phyloP scores from a whole-genome alignment of 2,113 vertebrate species.

The Centrocercus urophasianus region DNA sequence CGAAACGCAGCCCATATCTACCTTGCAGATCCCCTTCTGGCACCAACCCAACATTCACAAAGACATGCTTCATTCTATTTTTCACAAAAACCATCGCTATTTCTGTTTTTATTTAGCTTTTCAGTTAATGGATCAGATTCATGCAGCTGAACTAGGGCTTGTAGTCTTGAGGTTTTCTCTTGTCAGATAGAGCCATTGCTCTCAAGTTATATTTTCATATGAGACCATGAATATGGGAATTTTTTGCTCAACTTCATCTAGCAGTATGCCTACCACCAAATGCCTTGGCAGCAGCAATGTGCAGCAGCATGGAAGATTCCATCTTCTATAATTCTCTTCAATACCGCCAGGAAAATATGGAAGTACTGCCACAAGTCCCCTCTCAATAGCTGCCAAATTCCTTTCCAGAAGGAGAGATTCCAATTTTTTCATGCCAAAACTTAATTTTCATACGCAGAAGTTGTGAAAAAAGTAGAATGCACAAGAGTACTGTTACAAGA shows the following conservation, averaged over 20 bases:
- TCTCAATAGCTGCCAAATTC: conserved; percentile 39
- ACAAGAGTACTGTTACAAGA: background rate
- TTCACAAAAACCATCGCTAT: background rate
- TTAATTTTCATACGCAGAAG: conserved; percentile 6
- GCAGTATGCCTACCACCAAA: conserved; percentile 7
- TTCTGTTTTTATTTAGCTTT: background rate
- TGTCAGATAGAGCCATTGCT: background rate
- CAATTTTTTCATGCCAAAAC: conserved; percentile 12
- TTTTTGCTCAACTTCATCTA: conserved; percentile 1
- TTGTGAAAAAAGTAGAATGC: background rate
- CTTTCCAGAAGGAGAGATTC: conserved; percentile 39
- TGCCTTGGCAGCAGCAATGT: background rate
- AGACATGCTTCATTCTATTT: background rate
- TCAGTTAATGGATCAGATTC: background rate
- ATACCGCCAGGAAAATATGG: conserved; percentile 46
- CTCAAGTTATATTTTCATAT: background rate
- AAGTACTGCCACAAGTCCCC: conserved; percentile 33
- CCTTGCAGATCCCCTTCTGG: background rate
- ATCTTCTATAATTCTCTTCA: conserved; percentile 24
- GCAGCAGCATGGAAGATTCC: conserved; percentile 47
- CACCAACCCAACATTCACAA: background rate
- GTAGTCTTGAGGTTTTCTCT: background rate
- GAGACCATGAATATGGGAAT: background rate
- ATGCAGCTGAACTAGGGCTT: background rate
- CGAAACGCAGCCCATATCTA: background rate